Evolutionary conservation across 2,888 invertebrate genomes (phyloP), one percentile per base, ranked within the genome.

Genomic region (Acleris holmiana): DNA sequence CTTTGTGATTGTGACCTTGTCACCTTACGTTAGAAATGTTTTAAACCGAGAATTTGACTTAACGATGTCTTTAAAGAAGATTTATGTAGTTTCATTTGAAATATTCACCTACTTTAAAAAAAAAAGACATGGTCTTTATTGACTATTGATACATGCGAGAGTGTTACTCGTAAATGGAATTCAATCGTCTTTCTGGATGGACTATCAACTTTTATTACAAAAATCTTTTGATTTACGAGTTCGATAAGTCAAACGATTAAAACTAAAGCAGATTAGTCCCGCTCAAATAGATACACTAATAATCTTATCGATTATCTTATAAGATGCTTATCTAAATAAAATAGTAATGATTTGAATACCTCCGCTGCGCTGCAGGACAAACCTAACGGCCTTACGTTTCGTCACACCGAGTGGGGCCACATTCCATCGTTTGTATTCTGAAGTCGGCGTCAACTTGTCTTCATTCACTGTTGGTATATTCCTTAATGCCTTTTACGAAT

Each of bases 401-500:
- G 83, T 82, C 80, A 83, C 75, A 79, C 73, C 65, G 62, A 67
- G 67, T 68, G 70, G 68, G 70, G 70, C 78, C 71, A 73, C 82
- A 83, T 83, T 82, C 83, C 82, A 69, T 55, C 61, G 70, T 71
- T 73, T 72, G 78, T 77, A 77, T 55, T 76, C 77, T 71, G 72
- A 73, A 67, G 73, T 70, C 70, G 74, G 79, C 76, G 77, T 78
- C 79, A 74, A 75, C 71, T 73, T 76, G 78, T 80, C 78, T 77
- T 71, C 73, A 69, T 72, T 66, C 69, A 71, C 73, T 69, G 71
- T 71, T 73, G 76, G 78, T 60, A 65, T 59, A 55, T 44, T 13
- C 55, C 15, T 41, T 55, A 35, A 59, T 59, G n/a, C 21, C 54
- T 65, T 55, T 35, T 35, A 35, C 35, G 35, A 35, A 35, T 13